Conservation (phyloP, 2,888 invertebrate species). For the Macropis europaea region DNA sequence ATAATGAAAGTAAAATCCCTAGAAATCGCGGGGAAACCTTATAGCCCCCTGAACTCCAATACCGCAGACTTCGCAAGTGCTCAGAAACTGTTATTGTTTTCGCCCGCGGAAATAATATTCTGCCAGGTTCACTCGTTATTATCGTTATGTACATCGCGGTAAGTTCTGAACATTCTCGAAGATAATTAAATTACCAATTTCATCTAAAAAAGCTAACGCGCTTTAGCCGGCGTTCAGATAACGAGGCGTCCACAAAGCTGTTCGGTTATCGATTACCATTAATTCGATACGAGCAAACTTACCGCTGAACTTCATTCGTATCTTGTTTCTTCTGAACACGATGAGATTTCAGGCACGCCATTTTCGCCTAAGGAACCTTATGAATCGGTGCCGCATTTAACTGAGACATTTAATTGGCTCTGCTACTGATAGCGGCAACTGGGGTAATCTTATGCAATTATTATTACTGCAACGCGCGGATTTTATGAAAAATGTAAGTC, state of each 20-base stretch:
- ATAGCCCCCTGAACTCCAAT: not conserved
- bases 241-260: not conserved
- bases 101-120: not conserved
- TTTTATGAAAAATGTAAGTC: no score
- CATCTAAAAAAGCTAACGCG: not conserved
- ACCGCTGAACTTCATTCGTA: not conserved
- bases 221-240: not conserved
- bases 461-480: no score
- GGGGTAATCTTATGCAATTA: no score
- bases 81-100: not conserved
- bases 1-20: slow-evolving; percentile 32
- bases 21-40: slow-evolving; percentile 1
- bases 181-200: slow-evolving; percentile 3
- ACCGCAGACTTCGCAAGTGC: not conserved
- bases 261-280: slow-evolving; percentile 6
- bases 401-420: not conserved
- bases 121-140: not conserved
- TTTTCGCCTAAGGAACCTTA: no score
- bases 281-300: not conserved
- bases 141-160: not conserved
- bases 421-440: not conserved
- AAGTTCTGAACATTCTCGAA: not conserved
- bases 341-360: no score
- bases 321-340: not conserved
- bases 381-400: not conserved